phyloP scores from a whole-genome alignment of 2,888 invertebrate species.

The Lingula anatina region DNA sequence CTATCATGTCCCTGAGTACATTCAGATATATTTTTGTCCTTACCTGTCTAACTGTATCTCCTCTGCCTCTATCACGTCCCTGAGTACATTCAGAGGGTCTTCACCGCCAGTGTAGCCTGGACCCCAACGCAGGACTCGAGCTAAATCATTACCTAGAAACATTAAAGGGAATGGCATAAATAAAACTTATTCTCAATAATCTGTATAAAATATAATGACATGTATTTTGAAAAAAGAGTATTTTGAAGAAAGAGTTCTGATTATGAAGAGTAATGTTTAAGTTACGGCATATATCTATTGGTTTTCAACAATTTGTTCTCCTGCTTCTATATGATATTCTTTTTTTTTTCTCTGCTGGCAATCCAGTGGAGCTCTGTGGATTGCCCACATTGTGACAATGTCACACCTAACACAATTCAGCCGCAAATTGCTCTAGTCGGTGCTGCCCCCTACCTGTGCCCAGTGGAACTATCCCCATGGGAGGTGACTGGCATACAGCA shows the following conservation, averaged over 20 bases:
- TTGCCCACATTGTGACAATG: no score
- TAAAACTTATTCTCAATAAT: neutral
- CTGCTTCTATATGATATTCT: no score
- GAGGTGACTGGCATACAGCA: conserved; percentile 96
- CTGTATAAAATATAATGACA: neutral
- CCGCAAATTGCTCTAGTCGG: no score
- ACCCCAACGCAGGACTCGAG: conserved; percentile 97
- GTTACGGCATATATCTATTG: neutral
- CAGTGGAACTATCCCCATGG: conserved; percentile 96
- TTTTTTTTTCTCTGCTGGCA: no score
- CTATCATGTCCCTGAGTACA: no score
- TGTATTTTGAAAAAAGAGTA: no score
- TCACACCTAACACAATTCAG: no score
- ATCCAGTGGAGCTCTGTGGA: no score
- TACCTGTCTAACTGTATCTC: conserved; percentile 70
- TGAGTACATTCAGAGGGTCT: conserved; percentile 91
- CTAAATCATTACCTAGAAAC: conserved; percentile 86
- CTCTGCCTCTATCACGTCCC: conserved; percentile 98
- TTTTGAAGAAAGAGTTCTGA: no score
- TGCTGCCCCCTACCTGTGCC: conserved; percentile 93
- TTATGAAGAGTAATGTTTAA: neutral
- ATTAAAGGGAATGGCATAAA: neutral
- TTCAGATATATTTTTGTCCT: no score
- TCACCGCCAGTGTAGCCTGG: conserved; percentile 97
- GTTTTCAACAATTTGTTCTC: neutral